Percentiles rank a stretch among this genome's conserved stretches.
These are phyloP conservation scores for Matsumyia berberina DNA, from an alignment of 2,888 invertebrate genomes.

Conservation along the genomic window DNA sequence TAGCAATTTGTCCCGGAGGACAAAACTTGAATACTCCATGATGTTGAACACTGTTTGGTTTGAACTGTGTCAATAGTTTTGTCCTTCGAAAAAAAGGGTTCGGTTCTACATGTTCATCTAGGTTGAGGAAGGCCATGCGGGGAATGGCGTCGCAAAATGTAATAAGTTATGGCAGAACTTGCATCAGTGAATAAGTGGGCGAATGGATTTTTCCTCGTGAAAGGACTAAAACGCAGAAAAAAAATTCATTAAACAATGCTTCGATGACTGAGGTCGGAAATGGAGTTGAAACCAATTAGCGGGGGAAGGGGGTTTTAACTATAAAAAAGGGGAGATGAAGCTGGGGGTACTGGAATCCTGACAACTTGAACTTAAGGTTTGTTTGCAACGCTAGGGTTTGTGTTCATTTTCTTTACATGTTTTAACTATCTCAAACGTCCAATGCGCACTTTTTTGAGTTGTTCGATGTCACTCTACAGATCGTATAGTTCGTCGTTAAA, in stretches of 20 bases:
- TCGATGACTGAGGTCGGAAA: slow-evolving; percentile 7
- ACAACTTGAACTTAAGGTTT: too few species aligned
- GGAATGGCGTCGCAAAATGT: background rate
- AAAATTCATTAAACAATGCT: slow-evolving; percentile 6
- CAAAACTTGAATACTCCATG: slow-evolving; percentile 16
- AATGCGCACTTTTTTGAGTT: too few species aligned
- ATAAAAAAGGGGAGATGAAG: background rate
- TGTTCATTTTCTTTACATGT: too few species aligned
- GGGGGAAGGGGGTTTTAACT: background rate
- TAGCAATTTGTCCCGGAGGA: slow-evolving; percentile 64
- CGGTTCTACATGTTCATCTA: background rate
- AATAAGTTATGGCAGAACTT: slow-evolving; percentile 10
- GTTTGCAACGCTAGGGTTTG: too few species aligned
- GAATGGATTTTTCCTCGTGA: slow-evolving; percentile 11
- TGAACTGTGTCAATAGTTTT: slow-evolving; percentile 66
- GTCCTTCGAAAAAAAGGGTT: slow-evolving; percentile 41
- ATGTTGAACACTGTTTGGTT: slow-evolving; percentile 39
- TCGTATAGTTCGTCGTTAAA: too few species aligned
- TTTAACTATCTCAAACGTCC: too few species aligned
- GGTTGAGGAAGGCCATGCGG: background rate
- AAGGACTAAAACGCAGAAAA: background rate
- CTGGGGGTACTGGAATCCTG: too few species aligned
- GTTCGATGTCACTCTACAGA: too few species aligned
- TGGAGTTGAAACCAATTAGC: slow-evolving; percentile 1
- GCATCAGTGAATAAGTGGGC: slow-evolving; percentile 18